Percentiles rank a stretch among this genome's conserved stretches.
Conservation (phyloP, 2,797 vertebrate genomes). For the Halcyon leucocephala region DNA sequence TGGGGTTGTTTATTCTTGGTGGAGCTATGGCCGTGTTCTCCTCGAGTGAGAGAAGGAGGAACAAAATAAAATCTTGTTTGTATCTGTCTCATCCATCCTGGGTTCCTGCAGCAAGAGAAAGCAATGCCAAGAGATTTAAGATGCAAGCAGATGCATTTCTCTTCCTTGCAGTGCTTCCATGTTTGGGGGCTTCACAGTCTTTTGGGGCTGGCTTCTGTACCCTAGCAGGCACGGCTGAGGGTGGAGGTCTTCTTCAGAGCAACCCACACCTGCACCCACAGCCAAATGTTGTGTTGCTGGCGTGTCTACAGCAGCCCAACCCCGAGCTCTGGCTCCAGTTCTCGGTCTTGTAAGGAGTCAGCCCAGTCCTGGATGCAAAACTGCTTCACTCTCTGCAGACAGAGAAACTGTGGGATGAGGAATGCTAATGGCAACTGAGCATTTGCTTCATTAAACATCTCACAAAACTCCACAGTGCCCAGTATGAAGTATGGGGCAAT, state of each 20-base stretch:
- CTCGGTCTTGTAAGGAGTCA: neutral
- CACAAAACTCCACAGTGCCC: neutral
- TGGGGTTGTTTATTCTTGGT: constrained; percentile 74
- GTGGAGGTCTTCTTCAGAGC: neutral
- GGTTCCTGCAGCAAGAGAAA: neutral
- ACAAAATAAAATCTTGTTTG: constrained; percentile 61
- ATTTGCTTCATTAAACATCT: neutral
- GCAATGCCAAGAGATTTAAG: neutral
- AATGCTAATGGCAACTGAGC: neutral
- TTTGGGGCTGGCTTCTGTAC: neutral
- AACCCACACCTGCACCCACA: neutral
- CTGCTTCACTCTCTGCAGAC: neutral
- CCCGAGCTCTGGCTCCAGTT: accelerated
- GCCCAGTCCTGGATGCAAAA: neutral
- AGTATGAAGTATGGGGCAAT: neutral
- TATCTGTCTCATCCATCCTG: neutral
- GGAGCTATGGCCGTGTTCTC: constrained; percentile 66
- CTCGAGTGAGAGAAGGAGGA: constrained; percentile 52
- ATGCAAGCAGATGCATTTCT: neutral
- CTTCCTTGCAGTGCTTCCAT: neutral
- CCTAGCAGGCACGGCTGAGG: neutral
- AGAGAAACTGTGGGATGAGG: neutral
- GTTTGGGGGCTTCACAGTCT: neutral
- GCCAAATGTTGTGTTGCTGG: neutral
- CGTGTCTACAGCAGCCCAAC: neutral